Evolutionary conservation across 1,140 invertebrate genomes (phyloP), one percentile per base, ranked within the genome.

Genomic region (Microplitis demolitor): DNA sequence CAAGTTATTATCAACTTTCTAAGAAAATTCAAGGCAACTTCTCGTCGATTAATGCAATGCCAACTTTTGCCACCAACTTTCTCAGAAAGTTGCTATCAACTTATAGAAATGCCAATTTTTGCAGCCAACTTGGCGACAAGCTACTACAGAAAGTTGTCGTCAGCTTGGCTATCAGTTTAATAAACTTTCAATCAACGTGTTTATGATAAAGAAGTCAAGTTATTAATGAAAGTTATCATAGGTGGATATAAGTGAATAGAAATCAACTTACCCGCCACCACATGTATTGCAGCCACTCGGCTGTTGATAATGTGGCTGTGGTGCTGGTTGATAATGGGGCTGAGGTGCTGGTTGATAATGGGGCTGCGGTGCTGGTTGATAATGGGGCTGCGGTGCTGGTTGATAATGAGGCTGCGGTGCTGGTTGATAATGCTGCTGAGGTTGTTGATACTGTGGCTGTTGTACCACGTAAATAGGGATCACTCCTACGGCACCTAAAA

Each of bases 201-300:
- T 24, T 24, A 24, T 24, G 24, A 24, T 24, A 24, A 24, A 24
- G 24, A 24, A 24, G 24, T 24, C 24, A 24, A 24, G 2, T 0
- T 1, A 24, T 24, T 24, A 24, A 24, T 24, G 2, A 24, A 24
- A 24, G 24, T 0, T 34, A 37, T 11, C 24, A 39, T 58, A 16
- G 8, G 6, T 9, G 8, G 4, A 34, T 33, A 0, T 66, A 16
- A 24, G 31, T 13, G 33, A 56, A 67, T 2, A 24, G 4, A 53
- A 11, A 61, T 64, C 14, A 64, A 16, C 35, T 62, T 71, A 67
- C 63, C 69, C 73, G 16, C 73, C 74, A 53, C 74, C 69, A 4
- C 78, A 78, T 2, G 68, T 62, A 24, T 72, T 72, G 13, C 78
- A 78, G 3, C 45, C 58, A 11, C 11, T 14, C 3, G 53, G 63